These are phyloP conservation scores for Ceratotherium simum DNA, from an alignment of 2,113 vertebrate genomes.

Conservation along the genomic window DNA sequence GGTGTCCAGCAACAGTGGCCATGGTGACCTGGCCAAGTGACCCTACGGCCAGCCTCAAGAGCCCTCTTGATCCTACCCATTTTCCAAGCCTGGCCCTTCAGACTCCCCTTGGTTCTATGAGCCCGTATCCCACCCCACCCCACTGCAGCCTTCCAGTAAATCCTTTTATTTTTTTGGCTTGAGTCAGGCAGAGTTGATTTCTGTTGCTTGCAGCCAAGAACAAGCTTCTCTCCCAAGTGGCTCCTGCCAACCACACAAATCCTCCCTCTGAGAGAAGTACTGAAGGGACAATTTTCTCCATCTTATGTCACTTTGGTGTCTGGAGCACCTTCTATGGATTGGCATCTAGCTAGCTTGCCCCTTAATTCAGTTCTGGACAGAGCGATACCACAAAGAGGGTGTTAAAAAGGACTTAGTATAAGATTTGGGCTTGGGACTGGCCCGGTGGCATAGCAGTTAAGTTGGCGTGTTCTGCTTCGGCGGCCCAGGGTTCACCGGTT, in stretches of 20 bases:
- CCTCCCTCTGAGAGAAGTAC: background rate
- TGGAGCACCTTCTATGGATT: background rate
- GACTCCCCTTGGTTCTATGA: background rate
- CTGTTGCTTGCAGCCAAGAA: background rate
- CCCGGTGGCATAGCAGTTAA: no score
- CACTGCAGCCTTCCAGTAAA: background rate
- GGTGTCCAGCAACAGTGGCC: no score
- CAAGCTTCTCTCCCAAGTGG: background rate
- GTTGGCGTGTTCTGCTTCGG: no score
- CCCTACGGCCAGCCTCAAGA: background rate
- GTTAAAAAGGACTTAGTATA: background rate
- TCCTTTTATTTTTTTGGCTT: background rate
- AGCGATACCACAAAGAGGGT: background rate
- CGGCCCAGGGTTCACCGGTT: no score
- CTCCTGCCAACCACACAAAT: background rate
- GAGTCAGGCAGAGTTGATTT: background rate
- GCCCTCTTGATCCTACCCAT: background rate
- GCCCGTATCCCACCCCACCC: accelerated
- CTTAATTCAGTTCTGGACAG: background rate
- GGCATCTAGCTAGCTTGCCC: background rate
- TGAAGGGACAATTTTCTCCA: background rate
- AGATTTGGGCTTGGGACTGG: background rate
- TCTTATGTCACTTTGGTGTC: background rate
- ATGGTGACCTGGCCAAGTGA: background rate
- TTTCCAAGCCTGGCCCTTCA: background rate